Evolutionary conservation across 2,888 invertebrate genomes (phyloP).

Genomic region (Platycnemis pennipes): DNA sequence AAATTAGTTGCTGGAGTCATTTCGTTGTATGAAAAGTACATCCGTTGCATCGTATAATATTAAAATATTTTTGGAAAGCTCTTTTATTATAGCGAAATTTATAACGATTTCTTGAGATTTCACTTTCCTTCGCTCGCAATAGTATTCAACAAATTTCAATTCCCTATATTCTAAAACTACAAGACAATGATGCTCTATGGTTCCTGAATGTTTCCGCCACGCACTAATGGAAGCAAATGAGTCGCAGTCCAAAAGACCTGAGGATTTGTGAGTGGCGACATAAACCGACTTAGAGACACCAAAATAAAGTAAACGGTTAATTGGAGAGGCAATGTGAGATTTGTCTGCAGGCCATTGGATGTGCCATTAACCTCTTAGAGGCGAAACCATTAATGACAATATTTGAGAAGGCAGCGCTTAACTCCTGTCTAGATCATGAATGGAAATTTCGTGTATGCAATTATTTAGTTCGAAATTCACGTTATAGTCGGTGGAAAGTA

Average conservation of each 20-base stretch:
- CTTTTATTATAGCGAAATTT: too few species aligned
- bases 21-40: too few species aligned
- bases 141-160: not conserved
- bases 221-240: not conserved
- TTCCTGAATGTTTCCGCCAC: not conserved
- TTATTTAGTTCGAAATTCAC: too few species aligned
- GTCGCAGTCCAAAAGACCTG: not conserved
- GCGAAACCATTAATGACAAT: slow-evolving; percentile 1
- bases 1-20: too few species aligned
- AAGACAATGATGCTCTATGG: not conserved
- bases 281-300: not conserved
- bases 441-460: not conserved
- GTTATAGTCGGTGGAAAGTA: too few species aligned
- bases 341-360: not conserved
- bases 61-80: too few species aligned
- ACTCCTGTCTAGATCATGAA: not conserved
- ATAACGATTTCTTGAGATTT: too few species aligned
- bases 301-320: slow-evolving; percentile 14
- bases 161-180: not conserved
- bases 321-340: not conserved
- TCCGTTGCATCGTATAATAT: too few species aligned
- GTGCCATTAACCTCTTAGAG: slow-evolving; percentile 8
- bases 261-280: not conserved
- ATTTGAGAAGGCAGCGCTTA: not conserved
- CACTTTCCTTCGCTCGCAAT: not conserved